Percentiles rank a stretch among this genome's conserved stretches.
phyloP scores from a whole-genome alignment of 2,113 vertebrate species.

The Turdus rufiventris region DNA sequence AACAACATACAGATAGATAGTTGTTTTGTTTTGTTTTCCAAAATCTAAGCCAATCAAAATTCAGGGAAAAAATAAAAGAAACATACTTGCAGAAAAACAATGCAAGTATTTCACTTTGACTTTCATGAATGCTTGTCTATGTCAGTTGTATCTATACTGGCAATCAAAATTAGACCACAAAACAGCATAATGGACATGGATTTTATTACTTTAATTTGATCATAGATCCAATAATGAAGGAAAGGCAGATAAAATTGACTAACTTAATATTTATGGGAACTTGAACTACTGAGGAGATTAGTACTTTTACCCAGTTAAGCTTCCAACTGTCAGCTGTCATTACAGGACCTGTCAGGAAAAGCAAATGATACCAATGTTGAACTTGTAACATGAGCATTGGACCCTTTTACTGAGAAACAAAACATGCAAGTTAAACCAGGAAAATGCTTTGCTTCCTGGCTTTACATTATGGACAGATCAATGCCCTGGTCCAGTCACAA shows the following conservation, averaged over 20 bases:
- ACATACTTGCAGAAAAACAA: neutral
- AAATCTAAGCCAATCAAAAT: neutral
- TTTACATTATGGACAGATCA: conserved; percentile 58
- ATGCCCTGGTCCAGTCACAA: conserved; percentile 28
- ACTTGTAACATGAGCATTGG: conserved; percentile 27
- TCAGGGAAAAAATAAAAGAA: neutral
- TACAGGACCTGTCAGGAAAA: conserved; percentile 54
- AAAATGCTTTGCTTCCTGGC: conserved; percentile 23
- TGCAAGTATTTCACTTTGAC: conserved; percentile 6
- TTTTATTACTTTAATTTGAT: conserved; percentile 68
- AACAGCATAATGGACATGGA: conserved; percentile 64
- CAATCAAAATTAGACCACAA: conserved; percentile 64
- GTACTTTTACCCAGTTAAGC: conserved; percentile 64
- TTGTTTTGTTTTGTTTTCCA: neutral
- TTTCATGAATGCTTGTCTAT: conserved; percentile 22
- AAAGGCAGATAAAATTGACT: conserved; percentile 66
- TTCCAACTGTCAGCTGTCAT: conserved; percentile 60
- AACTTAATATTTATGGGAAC: conserved; percentile 68
- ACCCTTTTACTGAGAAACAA: conserved; percentile 47
- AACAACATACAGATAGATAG: neutral
- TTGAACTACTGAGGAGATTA: conserved; percentile 65
- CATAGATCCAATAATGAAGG: conserved; percentile 60
- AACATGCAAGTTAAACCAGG: conserved; percentile 36
- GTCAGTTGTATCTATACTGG: conserved; percentile 36
- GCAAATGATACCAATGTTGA: conserved; percentile 51